A percentile compares a stretch with the other conserved stretches of the same genome.
phyloP scores from a whole-genome alignment of 2,888 invertebrate genomes.

The Nudaria mundana region DNA sequence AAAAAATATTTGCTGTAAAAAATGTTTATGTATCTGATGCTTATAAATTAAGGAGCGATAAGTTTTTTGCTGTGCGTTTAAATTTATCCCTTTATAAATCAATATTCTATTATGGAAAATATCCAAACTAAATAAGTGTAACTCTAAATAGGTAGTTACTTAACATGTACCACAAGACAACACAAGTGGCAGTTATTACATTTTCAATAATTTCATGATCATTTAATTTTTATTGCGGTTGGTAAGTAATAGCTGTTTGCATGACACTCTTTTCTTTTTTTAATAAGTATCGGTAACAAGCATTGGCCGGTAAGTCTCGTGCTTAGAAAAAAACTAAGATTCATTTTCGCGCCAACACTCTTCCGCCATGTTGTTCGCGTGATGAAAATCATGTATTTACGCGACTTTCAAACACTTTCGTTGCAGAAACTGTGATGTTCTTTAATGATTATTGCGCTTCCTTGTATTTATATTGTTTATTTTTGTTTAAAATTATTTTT shows the following conservation, averaged over 20 bases:
- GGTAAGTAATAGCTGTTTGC: slow-evolving; percentile 29
- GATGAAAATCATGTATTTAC: slow-evolving; percentile 77
- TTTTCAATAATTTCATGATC: too few species aligned
- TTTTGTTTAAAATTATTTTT: slow-evolving; percentile 16
- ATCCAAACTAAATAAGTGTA: too few species aligned
- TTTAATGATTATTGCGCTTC: slow-evolving; percentile 41
- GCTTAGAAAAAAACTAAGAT: slow-evolving; percentile 69
- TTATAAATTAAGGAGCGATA: too few species aligned
- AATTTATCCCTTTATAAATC: too few species aligned
- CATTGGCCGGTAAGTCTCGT: slow-evolving; percentile 69
- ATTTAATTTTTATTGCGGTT: slow-evolving; percentile 17
- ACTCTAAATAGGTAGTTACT: too few species aligned
- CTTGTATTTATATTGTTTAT: slow-evolving; percentile 29
- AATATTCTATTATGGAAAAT: too few species aligned
- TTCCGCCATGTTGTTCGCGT: slow-evolving; percentile 75
- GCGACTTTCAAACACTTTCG: slow-evolving; percentile 75
- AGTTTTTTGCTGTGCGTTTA: too few species aligned
- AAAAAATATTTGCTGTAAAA: too few species aligned
- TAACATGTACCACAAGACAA: not conserved
- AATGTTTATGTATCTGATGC: too few species aligned
- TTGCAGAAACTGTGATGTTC: slow-evolving; percentile 59
- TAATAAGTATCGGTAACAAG: slow-evolving; percentile 37
- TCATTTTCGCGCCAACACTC: slow-evolving; percentile 70
- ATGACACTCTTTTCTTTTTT: slow-evolving; percentile 35
- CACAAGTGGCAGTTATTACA: slow-evolving; percentile 9